Evolutionary conservation across 92 coral and sea anemone species (phyloP).

Genomic region (Epizoanthus stellaris): DNA sequence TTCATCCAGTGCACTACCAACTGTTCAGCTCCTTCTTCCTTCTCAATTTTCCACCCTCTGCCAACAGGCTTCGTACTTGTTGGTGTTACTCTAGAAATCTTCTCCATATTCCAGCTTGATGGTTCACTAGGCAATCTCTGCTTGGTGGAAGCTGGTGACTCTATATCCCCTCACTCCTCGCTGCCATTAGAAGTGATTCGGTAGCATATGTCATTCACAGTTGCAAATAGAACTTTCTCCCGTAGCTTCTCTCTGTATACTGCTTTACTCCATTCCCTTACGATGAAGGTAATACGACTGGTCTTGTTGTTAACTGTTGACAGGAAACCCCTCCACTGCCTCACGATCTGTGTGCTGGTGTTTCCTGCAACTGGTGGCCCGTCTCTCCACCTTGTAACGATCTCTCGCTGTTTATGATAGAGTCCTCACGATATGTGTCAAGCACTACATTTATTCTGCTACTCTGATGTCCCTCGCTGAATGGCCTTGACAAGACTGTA

Average conservation of each 20-base stretch:
- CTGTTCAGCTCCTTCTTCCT: constrained; percentile 34
- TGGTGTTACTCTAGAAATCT: constrained; percentile 45
- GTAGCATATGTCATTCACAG: constrained; percentile 38
- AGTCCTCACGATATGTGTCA: constrained; percentile 46
- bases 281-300: constrained; percentile 28
- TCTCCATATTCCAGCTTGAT: constrained; percentile 50
- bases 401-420: constrained; percentile 48
- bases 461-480: constrained; percentile 43
- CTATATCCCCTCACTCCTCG: constrained; percentile 31
- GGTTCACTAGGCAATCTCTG: constrained; percentile 43
- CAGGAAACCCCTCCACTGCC: constrained; percentile 49
- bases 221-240: constrained; percentile 37
- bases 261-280: constrained; percentile 25
- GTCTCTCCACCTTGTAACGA: constrained; percentile 45
- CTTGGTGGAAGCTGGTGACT: constrained; percentile 53
- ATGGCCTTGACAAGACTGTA: constrained; percentile 44
- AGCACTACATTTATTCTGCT: constrained; percentile 58
- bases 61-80: constrained; percentile 60
- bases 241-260: constrained; percentile 40
- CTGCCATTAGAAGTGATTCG: constrained; percentile 10
- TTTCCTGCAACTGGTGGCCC: constrained; percentile 48
- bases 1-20: constrained; percentile 61
- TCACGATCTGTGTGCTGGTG: constrained; percentile 50
- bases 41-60: constrained; percentile 49
- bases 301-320: constrained; percentile 32